Conservation (phyloP, 2,888 invertebrate genomes). For the Homarus gammarus region DNA sequence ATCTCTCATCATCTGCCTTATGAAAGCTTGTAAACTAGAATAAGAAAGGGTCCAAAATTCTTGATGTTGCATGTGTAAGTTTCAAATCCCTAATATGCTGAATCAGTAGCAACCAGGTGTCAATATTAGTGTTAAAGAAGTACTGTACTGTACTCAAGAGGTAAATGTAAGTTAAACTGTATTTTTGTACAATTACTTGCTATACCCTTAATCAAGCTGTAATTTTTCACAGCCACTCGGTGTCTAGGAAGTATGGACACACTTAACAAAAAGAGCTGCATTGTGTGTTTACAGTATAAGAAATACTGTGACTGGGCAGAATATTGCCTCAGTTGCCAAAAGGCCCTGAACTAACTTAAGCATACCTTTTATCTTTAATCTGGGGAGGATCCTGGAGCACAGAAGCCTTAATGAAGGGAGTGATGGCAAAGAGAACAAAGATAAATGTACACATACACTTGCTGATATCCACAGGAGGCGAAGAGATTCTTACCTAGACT, state of each 20-base stretch:
- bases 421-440: no score
- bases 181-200: neutral
- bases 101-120: neutral
- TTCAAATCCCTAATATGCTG: neutral
- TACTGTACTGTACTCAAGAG: neutral
- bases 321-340: no score
- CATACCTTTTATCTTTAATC: no score
- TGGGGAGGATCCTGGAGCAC: no score
- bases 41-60: slow-evolving; percentile 8
- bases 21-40: neutral
- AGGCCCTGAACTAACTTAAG: no score
- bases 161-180: neutral
- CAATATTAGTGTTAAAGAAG: neutral
- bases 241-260: no score
- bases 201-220: neutral
- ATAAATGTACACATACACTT: no score
- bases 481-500: no score
- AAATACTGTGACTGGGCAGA: neutral
- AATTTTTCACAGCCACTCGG: neutral
- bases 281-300: neutral
- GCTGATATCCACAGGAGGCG: no score
- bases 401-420: no score
- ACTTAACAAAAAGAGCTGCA: no score
- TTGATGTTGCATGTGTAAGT: neutral
- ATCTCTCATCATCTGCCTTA: neutral